Conservation (phyloP, 2,888 invertebrate genomes). For the Heliconius aoede region DNA sequence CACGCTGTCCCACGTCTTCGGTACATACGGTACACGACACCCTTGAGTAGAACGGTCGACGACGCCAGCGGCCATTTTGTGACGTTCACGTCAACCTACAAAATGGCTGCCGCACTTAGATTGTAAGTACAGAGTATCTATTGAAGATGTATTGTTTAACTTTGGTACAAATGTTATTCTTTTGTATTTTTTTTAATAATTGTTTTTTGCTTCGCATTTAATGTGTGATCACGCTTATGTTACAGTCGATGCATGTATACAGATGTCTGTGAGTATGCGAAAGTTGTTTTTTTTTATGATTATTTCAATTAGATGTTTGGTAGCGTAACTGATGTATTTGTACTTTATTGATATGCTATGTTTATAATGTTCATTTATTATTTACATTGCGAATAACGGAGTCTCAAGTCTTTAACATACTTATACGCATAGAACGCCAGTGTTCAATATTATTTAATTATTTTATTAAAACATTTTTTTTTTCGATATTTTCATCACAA, state of each 20-base stretch:
- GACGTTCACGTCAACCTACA: slow-evolving; percentile 57
- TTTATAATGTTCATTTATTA: slow-evolving; percentile 50
- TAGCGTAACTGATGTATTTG: slow-evolving; percentile 65
- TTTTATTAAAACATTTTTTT: slow-evolving; percentile 49
- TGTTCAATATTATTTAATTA: slow-evolving; percentile 46
- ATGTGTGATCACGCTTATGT: slow-evolving; percentile 80
- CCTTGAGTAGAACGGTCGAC: slow-evolving; percentile 48
- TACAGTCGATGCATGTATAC: slow-evolving; percentile 81
- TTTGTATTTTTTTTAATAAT: slow-evolving; percentile 61
- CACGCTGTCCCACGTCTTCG: slow-evolving; percentile 55
- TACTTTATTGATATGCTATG: slow-evolving; percentile 50
- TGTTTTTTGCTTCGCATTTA: slow-evolving; percentile 80
- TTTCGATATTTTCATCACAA: slow-evolving; percentile 46
- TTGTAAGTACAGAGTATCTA: slow-evolving; percentile 77
- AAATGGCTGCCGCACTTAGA: slow-evolving; percentile 74
- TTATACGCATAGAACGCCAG: slow-evolving; percentile 52
- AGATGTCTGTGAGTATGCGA: slow-evolving; percentile 82
- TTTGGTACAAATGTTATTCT: slow-evolving; percentile 77
- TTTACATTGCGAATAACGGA: slow-evolving; percentile 59
- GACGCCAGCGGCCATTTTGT: slow-evolving; percentile 73
- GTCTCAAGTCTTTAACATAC: slow-evolving; percentile 55
- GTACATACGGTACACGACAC: slow-evolving; percentile 50
- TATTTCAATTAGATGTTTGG: slow-evolving; percentile 62
- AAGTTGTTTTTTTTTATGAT: slow-evolving; percentile 72
- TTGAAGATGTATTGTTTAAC: slow-evolving; percentile 61